These are phyloP conservation scores for Platynereis dumerilii DNA, from an alignment of 2,888 invertebrate species.

Conservation along the genomic window DNA sequence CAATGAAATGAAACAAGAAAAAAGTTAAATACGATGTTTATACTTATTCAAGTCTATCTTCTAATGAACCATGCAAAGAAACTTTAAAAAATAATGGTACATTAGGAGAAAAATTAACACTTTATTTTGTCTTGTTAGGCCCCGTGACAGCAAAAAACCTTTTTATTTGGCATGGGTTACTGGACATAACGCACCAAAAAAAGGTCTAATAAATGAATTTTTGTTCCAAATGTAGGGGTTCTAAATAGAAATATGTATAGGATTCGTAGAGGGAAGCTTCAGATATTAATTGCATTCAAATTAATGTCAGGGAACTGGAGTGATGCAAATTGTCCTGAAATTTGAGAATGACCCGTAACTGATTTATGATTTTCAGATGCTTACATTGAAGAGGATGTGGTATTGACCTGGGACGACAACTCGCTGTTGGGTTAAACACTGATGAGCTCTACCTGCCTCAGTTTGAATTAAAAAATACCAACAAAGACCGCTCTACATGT, in stretches of 20 bases:
- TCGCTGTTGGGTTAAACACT: conserved; percentile 28
- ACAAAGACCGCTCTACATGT: conserved; percentile 34
- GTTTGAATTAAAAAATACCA: conserved; percentile 30
- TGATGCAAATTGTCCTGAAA: too few species aligned
- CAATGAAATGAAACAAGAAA: too few species aligned
- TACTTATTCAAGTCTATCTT: too few species aligned
- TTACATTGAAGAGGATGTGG: conserved; percentile 15
- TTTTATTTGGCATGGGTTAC: too few species aligned
- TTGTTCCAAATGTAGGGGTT: too few species aligned
- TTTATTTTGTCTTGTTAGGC: conserved; percentile 3
- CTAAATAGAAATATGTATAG: conserved; percentile 16
- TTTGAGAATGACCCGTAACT: conserved; percentile 29
- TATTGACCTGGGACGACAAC: conserved; percentile 20
- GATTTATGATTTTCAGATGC: conserved; percentile 9
- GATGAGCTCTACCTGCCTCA: conserved; percentile 36
- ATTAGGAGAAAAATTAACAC: too few species aligned
- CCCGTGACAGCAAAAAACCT: conserved; percentile 22
- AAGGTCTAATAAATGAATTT: too few species aligned
- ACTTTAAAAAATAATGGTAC: too few species aligned
- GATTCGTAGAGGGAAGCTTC: conserved; percentile 38
- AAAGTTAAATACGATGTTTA: too few species aligned
- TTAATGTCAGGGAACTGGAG: too few species aligned
- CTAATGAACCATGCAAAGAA: too few species aligned
- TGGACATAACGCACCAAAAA: too few species aligned
- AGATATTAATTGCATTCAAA: conserved; percentile 21